Evolutionary conservation across 2,888 invertebrate genomes (phyloP), one percentile per base, ranked within the genome.

Genomic region (Eupsilia transversa): DNA sequence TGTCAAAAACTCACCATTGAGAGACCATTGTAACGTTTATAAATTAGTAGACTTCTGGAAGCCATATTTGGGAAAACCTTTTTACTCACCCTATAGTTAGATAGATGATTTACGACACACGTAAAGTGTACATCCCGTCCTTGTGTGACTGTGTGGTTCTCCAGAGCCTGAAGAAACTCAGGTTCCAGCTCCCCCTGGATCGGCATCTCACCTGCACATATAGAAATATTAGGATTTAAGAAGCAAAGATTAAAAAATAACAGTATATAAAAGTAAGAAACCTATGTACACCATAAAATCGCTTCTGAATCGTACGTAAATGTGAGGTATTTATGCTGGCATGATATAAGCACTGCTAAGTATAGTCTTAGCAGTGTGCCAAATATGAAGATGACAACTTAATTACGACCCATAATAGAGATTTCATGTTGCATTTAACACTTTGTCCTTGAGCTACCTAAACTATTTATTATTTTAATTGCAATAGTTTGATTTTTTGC

Each of bases 111-210:
- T 91, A 99, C 99, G 88, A 98, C 98, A 93, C 99, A 99, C 68
- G 98, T 98, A 95, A 99, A 98, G 92, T 97, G 98, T 75, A 98
- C 98, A 93, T 99, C 98, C 71, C 99, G 97, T 74, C 99, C 99
- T 94, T 98, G 98, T 72, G 98, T 97, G 78, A 98, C 98, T 59
- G 98, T 99, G 92, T 98, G 97, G 94, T 99, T 99, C 92, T 98
- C 98, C 91, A 99, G 95, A 73, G 98, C 98, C 86, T 98, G 98
- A 89, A 98, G 97, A 94, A 99, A 99, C 93, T 98, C 98, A 7
- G 99, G 99, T 89, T 97, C 97, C 79, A 94, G 92, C 89, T 97
- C 97, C 71, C 97, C 97, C 92, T 97, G 97, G 85, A 97, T 96
- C 83, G 97, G 97, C 95, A 97, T 97, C 95, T 98, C 98, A 95